Evolutionary conservation across 2,888 invertebrate species (phyloP).

Genomic region (Lobophora halterata): DNA sequence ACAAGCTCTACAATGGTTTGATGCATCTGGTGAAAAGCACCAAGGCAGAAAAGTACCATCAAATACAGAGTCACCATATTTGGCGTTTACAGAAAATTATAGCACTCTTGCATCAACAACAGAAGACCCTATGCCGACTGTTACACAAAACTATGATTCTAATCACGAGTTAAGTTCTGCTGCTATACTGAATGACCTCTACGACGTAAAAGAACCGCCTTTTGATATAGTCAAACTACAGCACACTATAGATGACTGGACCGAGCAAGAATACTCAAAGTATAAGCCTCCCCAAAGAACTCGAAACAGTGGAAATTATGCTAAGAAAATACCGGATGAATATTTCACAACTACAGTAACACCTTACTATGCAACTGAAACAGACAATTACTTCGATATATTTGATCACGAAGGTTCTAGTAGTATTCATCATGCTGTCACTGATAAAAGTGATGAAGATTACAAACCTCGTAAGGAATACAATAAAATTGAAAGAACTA

Average conservation of each 20-base stretch:
- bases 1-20: slow-evolving; percentile 61
- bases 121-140: slow-evolving; percentile 42
- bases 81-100: slow-evolving; percentile 46
- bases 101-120: slow-evolving; percentile 45
- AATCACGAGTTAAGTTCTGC: slow-evolving; percentile 70
- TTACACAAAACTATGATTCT: slow-evolving; percentile 75
- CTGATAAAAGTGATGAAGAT: slow-evolving; percentile 50
- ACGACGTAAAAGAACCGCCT: slow-evolving; percentile 76
- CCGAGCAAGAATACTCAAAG: slow-evolving; percentile 86
- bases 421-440: slow-evolving; percentile 65
- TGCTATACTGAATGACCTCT: slow-evolving; percentile 56
- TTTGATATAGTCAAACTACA: slow-evolving; percentile 88
- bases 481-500: slow-evolving; percentile 59
- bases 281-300: slow-evolving; percentile 70
- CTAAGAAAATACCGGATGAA: slow-evolving; percentile 89
- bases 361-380: slow-evolving; percentile 50
- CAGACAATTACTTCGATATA: slow-evolving; percentile 58
- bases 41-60: slow-evolving; percentile 75
- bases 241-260: slow-evolving; percentile 93
- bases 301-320: slow-evolving; percentile 79
- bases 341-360: slow-evolving; percentile 85
- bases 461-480: slow-evolving; percentile 53
- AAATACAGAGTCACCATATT: slow-evolving; percentile 45
- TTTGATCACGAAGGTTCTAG: slow-evolving; percentile 75
- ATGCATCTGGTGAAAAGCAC: slow-evolving; percentile 54